Base-by-base conservation (phyloP, 2,888 invertebrate genomes). In the Agrochola macilenta region DNA sequence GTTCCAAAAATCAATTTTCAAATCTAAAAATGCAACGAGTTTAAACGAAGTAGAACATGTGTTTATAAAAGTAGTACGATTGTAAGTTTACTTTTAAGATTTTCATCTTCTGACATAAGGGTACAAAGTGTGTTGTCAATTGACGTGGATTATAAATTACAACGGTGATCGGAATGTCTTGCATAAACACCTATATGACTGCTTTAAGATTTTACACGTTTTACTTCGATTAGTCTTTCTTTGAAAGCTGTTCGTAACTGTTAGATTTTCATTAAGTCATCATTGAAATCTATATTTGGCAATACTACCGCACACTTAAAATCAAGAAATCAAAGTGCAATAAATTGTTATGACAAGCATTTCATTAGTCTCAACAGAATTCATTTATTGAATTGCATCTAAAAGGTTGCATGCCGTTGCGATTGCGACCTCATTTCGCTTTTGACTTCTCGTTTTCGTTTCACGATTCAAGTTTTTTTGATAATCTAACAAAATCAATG, bases 381-480 rank as follows among this genome's bases (percentile, higher is more conserved):
- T 64, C 11, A 78, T 78, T 82, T 57, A 82, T 64, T 73, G 39
- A 5, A 74, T 82, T 83, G 54, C 79, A 79, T 86, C 71, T 76
- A 65, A 74, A 86, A 86, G 74, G 71, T 76, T 72, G 71, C 74
- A 79, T 73, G 60, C 79, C 63, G 66, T 58, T 70, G 39, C 39
- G 39, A 35, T 35, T 39, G 52, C 87, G 71, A 86, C 87, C 84
- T 84, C 81, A 78, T 84, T 84, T 72, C n/a, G 61, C 43, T 65
- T 79, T 73, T 54, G 64, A 70, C 54, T 78, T 71, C 69, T 73
- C 52, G 63, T 76, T 79, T 86, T 86, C 86, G 76, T 86, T 84
- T 77, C 80, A 79, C 86, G 71, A 79, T 66, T 68, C 72, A 35
- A 68, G 73, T 84, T 71, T 66, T 61, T 60, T 79, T 85, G 20